Percentiles rank a stretch among this genome's conserved stretches.
Evolutionary conservation across 2,888 invertebrate genomes (phyloP).

Genomic region (Deilephila elpenor): DNA sequence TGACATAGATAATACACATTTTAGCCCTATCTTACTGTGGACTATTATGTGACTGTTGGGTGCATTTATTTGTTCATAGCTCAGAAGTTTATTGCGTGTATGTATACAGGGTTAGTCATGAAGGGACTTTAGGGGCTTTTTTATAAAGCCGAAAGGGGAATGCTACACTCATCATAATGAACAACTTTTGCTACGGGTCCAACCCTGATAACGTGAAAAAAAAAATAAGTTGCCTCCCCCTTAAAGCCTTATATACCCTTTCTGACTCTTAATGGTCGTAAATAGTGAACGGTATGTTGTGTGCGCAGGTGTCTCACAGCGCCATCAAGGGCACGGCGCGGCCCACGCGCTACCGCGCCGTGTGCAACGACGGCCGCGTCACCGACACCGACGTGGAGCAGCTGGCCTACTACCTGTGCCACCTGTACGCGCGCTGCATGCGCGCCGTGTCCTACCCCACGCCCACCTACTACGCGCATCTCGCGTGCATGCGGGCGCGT

Average conservation of each 20-base stretch:
- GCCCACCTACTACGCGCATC: constrained; percentile 94
- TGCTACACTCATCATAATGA: too few relatives aligned
- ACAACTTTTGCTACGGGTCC: too few relatives aligned
- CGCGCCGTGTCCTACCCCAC: constrained; percentile 94
- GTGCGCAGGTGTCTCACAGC: constrained; percentile 83
- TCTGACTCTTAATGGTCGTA: too few relatives aligned
- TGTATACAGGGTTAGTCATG: too few relatives aligned
- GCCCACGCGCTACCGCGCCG: constrained; percentile 93
- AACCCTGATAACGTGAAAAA: too few relatives aligned
- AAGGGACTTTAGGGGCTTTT: too few relatives aligned
- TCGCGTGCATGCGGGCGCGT: constrained; percentile 90
- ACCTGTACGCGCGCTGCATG: constrained; percentile 93
- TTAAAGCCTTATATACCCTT: too few relatives aligned
- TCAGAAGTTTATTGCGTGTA: too few relatives aligned
- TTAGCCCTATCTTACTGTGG: too few relatives aligned
- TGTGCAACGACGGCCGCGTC: constrained; percentile 91
- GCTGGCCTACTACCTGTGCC: constrained; percentile 92
- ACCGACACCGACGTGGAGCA: constrained; percentile 90
- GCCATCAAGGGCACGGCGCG: constrained; percentile 92
- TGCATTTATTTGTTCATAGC: neutral
- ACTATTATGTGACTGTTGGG: neutral
- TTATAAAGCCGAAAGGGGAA: too few relatives aligned
- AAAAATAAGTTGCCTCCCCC: too few relatives aligned
- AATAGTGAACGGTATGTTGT: neutral
- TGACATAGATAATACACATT: too few relatives aligned